Percentiles rank a stretch among this genome's conserved stretches.
Conservation (phyloP, 2,113 vertebrate genomes). For the Empidonax alnorum region DNA sequence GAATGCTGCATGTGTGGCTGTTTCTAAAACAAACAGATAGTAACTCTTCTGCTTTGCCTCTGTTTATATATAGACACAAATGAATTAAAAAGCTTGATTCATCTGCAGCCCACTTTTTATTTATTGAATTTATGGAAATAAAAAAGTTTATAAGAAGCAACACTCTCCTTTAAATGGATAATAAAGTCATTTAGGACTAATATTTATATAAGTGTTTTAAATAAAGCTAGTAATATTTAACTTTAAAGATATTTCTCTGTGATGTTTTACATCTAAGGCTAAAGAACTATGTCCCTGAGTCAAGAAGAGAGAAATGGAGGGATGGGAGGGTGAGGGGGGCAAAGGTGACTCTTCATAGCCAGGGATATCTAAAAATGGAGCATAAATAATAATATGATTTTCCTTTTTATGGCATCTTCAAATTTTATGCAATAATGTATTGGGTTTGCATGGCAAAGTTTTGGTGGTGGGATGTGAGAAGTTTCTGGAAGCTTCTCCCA, state of each 20-base stretch:
- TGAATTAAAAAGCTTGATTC: conserved; percentile 21
- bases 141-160: background rate
- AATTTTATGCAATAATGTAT: background rate
- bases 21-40: conserved; percentile 37
- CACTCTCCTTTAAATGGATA: background rate
- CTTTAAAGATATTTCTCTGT: background rate
- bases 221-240: background rate
- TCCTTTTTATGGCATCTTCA: background rate
- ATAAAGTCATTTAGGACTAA: background rate
- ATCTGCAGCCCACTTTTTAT: background rate
- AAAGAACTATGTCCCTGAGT: background rate
- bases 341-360: background rate
- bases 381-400: background rate
- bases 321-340: too few relatives aligned
- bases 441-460: background rate
- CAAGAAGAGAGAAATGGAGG: background rate
- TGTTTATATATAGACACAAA: conserved; percentile 9
- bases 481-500: background rate
- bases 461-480: background rate
- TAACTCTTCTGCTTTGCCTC: conserved; percentile 11
- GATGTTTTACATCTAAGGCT: background rate
- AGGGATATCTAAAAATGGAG: background rate
- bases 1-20: background rate
- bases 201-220: background rate
- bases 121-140: background rate